phyloP scores from a whole-genome alignment of 2,113 vertebrate genomes.

The Cranoglanis bouderius region DNA sequence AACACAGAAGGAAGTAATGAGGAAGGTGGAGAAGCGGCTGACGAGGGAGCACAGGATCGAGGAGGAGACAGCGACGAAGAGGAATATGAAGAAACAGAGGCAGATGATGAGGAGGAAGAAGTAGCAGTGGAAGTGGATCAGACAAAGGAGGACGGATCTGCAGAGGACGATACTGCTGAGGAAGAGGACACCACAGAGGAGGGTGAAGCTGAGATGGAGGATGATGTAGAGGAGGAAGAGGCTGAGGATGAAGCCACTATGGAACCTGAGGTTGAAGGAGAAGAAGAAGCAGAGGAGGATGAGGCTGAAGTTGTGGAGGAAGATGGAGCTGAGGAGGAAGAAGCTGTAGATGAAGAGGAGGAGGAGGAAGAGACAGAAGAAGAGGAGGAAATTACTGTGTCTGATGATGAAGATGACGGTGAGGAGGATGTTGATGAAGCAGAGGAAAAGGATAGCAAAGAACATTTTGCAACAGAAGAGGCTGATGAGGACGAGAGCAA shows the following conservation, averaged over 20 bases:
- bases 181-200: background rate
- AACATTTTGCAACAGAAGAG: background rate
- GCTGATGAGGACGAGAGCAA: constrained; percentile 12
- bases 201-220: background rate
- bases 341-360: constrained; percentile 19
- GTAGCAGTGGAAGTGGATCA: background rate
- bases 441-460: background rate
- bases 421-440: constrained; percentile 7
- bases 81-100: background rate
- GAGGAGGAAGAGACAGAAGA: constrained; percentile 5
- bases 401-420: background rate
- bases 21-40: background rate
- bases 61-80: background rate
- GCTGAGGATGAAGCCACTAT: background rate
- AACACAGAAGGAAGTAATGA: background rate
- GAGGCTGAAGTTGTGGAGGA: background rate
- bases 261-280: background rate
- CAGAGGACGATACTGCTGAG: constrained; percentile 20
- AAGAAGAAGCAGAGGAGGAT: constrained; percentile 2
- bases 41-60: background rate
- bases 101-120: background rate
- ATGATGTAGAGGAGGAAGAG: constrained; percentile 8
- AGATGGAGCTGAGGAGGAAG: constrained; percentile 18
- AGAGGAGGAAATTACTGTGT: background rate
- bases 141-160: background rate